These are phyloP conservation scores for Hirtodrosophila trivittata DNA, from an alignment of 2,888 invertebrate species.

Conservation along the genomic window DNA sequence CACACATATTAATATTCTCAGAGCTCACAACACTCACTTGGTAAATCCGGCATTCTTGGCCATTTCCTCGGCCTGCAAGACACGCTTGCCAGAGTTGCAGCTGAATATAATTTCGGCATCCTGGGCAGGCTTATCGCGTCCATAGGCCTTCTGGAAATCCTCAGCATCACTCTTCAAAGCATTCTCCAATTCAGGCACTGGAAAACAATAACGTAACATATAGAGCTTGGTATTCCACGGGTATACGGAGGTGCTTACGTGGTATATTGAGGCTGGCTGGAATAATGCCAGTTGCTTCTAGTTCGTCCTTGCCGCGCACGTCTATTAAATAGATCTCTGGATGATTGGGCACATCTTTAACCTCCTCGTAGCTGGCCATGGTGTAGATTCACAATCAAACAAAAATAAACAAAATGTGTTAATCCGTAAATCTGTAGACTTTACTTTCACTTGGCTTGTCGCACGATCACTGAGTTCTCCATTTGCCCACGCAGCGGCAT, in stretches of 20 bases:
- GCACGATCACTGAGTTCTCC: slow-evolving; percentile 50
- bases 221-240: not conserved
- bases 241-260: slow-evolving; percentile 85
- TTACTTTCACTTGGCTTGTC: slow-evolving; percentile 45
- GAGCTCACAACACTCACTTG: slow-evolving; percentile 47
- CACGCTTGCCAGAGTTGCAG: slow-evolving; percentile 59
- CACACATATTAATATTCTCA: not conserved
- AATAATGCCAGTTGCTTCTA: slow-evolving; percentile 88
- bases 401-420: not conserved
- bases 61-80: slow-evolving; percentile 46
- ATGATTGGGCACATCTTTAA: slow-evolving; percentile 85
- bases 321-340: slow-evolving; percentile 87
- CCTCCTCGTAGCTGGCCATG: slow-evolving; percentile 84
- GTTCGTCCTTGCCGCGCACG: slow-evolving; percentile 90
- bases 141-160: slow-evolving; percentile 46
- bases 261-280: slow-evolving; percentile 91
- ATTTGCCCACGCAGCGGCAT: slow-evolving; percentile 37
- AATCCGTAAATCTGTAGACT: slow-evolving; percentile 13
- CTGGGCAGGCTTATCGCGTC: slow-evolving; percentile 43
- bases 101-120: slow-evolving; percentile 57
- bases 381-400: not conserved
- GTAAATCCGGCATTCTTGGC: slow-evolving; percentile 45
- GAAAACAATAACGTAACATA: not conserved
- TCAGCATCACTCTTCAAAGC: slow-evolving; percentile 32
- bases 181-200: slow-evolving; percentile 48